These are phyloP conservation scores for Cynoglossus semilaevis DNA, from an alignment of 2,113 vertebrate species.

Conservation along the genomic window DNA sequence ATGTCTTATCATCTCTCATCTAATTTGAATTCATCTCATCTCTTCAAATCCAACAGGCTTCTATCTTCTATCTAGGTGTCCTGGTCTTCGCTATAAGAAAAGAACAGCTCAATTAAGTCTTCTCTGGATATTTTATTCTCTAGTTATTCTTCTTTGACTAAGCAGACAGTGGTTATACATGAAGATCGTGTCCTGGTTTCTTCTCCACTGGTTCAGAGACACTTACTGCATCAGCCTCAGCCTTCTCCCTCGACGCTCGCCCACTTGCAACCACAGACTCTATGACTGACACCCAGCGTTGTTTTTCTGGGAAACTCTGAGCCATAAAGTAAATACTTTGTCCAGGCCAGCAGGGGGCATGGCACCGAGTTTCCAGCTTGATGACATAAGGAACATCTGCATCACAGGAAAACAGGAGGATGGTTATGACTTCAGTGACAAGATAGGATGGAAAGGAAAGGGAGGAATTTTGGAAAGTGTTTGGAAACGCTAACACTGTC, in stretches of 20 bases:
- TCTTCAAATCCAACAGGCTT: no score
- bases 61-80: no score
- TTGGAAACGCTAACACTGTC: neutral
- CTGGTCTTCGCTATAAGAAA: no score
- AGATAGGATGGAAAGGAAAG: no score
- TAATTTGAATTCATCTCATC: no score
- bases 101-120: no score
- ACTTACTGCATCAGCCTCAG: conserved; percentile 98
- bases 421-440: neutral
- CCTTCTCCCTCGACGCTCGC: conserved; percentile 92
- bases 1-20: no score
- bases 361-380: conserved; percentile 94
- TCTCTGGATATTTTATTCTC: no score
- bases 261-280: conserved; percentile 92
- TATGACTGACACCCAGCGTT: conserved; percentile 96
- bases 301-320: conserved; percentile 96
- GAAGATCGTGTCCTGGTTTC: no score
- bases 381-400: conserved; percentile 92
- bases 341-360: conserved; percentile 95
- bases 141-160: neutral
- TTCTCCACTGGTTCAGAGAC: no score
- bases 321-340: conserved; percentile 93
- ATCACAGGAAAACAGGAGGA: conserved; percentile 4
- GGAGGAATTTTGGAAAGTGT: no score
- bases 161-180: conserved; percentile 7